These are phyloP conservation scores for Amphipyra berbera DNA, from an alignment of 2,888 invertebrate species.

Conservation along the genomic window DNA sequence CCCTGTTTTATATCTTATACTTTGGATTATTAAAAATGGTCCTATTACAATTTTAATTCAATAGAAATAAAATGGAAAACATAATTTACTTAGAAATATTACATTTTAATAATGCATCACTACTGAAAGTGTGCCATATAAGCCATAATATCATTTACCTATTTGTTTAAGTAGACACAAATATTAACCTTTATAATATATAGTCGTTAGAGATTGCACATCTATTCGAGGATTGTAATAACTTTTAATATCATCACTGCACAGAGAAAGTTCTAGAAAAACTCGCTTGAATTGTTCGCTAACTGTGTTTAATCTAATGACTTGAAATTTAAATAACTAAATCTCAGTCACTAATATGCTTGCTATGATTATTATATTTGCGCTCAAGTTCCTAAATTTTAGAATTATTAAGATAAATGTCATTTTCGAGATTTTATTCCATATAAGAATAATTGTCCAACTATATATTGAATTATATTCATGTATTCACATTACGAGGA, in stretches of 20 bases:
- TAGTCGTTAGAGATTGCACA: constrained; percentile 1
- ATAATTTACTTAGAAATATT: constrained; percentile 12
- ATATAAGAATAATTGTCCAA: not conserved
- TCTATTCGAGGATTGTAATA: constrained; percentile 9
- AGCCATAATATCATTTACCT: constrained; percentile 13
- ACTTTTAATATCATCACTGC: constrained; percentile 24
- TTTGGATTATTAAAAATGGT: constrained; percentile 1
- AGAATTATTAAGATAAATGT: not conserved
- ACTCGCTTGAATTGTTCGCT: constrained; percentile 5
- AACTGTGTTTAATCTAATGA: constrained; percentile 4
- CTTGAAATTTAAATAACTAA: constrained; percentile 20
- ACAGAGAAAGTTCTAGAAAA: constrained; percentile 11
- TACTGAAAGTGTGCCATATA: constrained; percentile 1
- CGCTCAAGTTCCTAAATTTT: not conserved
- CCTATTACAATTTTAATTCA: not conserved
- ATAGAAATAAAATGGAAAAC: constrained; percentile 5
- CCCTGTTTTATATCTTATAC: constrained; percentile 2
- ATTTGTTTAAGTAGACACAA: constrained; percentile 4
- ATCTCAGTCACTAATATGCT: constrained; percentile 10
- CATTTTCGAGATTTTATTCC: not conserved
- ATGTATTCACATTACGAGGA: not conserved
- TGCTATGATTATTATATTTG: constrained; percentile 32
- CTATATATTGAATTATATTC: too few species aligned
- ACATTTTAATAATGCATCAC: constrained; percentile 1
- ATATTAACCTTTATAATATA: not conserved